phyloP scores from a whole-genome alignment of 2,113 vertebrate species.

The Chroicocephalus ridibundus region DNA sequence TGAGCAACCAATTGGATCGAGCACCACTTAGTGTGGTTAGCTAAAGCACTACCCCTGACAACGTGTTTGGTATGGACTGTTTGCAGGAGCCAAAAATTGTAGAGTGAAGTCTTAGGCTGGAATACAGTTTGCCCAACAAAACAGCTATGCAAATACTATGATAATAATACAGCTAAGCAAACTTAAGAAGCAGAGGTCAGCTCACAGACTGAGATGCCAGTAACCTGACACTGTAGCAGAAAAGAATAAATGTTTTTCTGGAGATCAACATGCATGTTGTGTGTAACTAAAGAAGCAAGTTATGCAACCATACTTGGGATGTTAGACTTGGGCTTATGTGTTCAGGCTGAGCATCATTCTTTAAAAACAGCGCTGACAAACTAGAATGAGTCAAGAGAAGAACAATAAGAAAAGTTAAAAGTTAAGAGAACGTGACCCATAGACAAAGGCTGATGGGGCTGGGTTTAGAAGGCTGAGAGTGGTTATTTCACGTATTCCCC shows the following conservation, averaged over 20 bases:
- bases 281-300: not conserved
- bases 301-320: not conserved
- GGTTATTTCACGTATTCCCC: not conserved
- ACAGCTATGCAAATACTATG: not conserved
- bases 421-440: not conserved
- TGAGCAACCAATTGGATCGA: not conserved
- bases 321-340: not conserved
- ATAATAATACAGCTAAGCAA: not conserved
- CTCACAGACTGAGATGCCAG: not conserved
- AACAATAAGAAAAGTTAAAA: not conserved
- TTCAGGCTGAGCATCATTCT: not conserved
- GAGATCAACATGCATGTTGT: fast-evolving
- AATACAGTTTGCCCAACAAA: not conserved
- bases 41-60: not conserved
- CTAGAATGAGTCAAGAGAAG: not conserved
- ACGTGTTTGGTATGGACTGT: not conserved
- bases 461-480: not conserved
- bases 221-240: not conserved
- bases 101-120: not conserved
- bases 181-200: not conserved
- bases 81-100: not conserved
- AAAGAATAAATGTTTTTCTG: not conserved
- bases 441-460: not conserved
- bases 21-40: not conserved
- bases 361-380: not conserved